These are phyloP conservation scores for Parelbella ahira DNA, from an alignment of 2,888 invertebrate species.

Conservation along the genomic window DNA sequence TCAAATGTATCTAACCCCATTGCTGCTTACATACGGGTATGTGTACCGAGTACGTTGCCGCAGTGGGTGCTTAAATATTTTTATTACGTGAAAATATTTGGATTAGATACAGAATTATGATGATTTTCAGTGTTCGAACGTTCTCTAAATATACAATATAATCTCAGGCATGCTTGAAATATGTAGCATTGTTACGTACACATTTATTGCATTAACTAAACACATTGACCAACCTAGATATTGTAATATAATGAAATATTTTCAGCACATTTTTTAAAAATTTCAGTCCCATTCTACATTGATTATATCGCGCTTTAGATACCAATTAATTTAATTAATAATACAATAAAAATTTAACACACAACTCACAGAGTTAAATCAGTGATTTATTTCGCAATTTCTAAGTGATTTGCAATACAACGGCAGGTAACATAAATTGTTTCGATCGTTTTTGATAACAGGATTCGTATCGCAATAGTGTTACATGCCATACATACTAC, in stretches of 20 bases:
- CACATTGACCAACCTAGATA: background rate
- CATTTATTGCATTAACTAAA: slow-evolving; percentile 1
- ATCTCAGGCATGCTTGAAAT: background rate
- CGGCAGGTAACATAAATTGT: slow-evolving; percentile 39
- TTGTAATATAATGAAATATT: background rate
- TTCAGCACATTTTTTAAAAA: too few species aligned
- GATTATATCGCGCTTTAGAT: too few species aligned
- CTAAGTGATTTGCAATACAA: slow-evolving; percentile 28
- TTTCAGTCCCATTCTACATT: too few species aligned
- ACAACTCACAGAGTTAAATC: too few species aligned
- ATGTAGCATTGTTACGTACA: background rate
- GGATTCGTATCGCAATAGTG: slow-evolving; percentile 38
- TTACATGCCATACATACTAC: background rate
- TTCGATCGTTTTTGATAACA: slow-evolving; percentile 54
- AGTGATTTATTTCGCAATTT: background rate
- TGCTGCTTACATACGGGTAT: background rate
- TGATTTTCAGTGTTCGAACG: too few species aligned
- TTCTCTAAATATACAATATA: too few species aligned
- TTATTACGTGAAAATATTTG: slow-evolving; percentile 8
- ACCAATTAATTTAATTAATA: too few species aligned
- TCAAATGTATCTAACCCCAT: too few species aligned
- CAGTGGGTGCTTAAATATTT: background rate
- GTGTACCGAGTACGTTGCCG: too few species aligned
- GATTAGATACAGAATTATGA: too few species aligned
- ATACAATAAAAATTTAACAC: too few species aligned